Percentiles rank a stretch among this genome's conserved stretches.
phyloP scores from a whole-genome alignment of 2,888 invertebrate species.

The Diloba caeruleocephala region DNA sequence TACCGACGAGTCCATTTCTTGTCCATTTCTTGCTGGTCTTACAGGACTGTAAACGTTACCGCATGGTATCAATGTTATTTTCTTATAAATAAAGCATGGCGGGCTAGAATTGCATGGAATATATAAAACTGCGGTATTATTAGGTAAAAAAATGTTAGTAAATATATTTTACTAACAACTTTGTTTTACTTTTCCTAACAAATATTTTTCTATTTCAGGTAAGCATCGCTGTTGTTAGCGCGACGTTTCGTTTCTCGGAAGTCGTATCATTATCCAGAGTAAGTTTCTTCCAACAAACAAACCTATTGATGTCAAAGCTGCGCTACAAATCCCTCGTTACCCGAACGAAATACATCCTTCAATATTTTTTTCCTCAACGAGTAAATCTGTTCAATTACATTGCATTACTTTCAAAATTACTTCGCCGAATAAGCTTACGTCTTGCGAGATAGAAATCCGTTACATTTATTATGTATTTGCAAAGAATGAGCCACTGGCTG shows the following conservation, averaged over 20 bases:
- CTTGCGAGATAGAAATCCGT: slow-evolving; percentile 51
- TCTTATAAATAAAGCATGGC: no score
- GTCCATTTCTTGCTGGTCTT: slow-evolving; percentile 12
- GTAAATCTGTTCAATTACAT: slow-evolving; percentile 62
- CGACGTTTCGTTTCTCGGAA: slow-evolving; percentile 52
- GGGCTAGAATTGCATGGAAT: not conserved
- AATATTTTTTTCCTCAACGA: slow-evolving; percentile 36
- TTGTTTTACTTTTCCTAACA: slow-evolving; percentile 27
- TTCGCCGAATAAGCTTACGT: slow-evolving; percentile 51
- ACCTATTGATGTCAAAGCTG: slow-evolving; percentile 61
- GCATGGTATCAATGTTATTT: no score
- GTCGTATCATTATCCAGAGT: slow-evolving; percentile 58
- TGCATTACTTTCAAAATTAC: slow-evolving; percentile 63
- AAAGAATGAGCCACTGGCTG: slow-evolving; percentile 26
- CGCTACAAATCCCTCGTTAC: slow-evolving; percentile 60
- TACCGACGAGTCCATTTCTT: slow-evolving; percentile 11
- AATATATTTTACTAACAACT: slow-evolving; percentile 12
- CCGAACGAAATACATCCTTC: slow-evolving; percentile 36
- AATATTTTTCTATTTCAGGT: slow-evolving; percentile 64
- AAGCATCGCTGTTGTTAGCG: slow-evolving; percentile 63
- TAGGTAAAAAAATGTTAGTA: not conserved
- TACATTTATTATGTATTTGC: slow-evolving; percentile 51
- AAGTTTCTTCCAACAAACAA: slow-evolving; percentile 60
- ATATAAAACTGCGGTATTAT: not conserved
- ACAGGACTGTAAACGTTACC: not conserved